Evolutionary conservation across 2,113 vertebrate species (phyloP), one percentile per base, ranked within the genome.

Genomic region (Gallinago media): DNA sequence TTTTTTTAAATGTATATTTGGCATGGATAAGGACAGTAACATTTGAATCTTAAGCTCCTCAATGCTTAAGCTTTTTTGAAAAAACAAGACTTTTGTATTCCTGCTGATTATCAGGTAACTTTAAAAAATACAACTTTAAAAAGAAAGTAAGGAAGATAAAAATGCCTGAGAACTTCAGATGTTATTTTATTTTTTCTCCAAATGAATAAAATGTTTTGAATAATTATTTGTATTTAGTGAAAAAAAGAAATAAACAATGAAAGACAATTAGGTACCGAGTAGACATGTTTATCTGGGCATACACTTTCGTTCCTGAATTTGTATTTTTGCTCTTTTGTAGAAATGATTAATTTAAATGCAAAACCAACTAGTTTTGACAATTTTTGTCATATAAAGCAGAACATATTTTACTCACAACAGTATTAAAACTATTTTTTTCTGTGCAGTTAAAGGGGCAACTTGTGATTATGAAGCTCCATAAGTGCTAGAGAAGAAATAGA

Each of bases 21-120:
- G 72, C 66, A 16, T 59, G 50, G 75, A 26, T 63, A 82, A 89
- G 52, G 22, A 93, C 78, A 78, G 55, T 9, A 76, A 90, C 67
- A 62, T 97, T 97, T 95, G 91, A 77, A 66, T 96, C 94, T 91
- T 97, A 55, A 78, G n/a, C 38, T 83, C 83, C 92, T 94, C 27
- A 63, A 18, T 50, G 15, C 32, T 71, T 89, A 38, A 9, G n/a
- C 49, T 22, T 18, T 59, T 50, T 47, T 81, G 46, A 40, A 95
- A 63, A 91, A 94, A 32, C 22, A 97, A 73, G 52, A 54, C 61
- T 93, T 65, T 78, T n/a, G 2, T 89, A 38, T 12, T 85, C 74
- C 81, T 76, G 65, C 52, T 80, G 70, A 94, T 84, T 97, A 95
- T 91, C 52, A 96, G 92, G 93, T 97, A 96, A 50, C 59, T 81